Conservation (phyloP, 2,113 vertebrate genomes). For the Mohoua ochrocephala region DNA sequence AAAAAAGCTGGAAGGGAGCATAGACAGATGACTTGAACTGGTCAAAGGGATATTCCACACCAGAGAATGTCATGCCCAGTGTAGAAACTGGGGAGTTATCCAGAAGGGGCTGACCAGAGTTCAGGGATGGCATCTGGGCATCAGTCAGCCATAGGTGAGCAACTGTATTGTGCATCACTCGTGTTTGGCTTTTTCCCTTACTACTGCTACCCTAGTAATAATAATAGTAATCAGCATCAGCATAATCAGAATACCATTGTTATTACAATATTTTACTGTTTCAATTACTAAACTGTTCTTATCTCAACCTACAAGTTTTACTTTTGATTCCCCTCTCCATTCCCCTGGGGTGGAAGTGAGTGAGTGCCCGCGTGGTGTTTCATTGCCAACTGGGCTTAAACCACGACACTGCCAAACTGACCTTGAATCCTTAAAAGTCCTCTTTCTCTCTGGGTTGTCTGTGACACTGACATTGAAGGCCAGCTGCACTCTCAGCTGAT, state of each 20-base stretch:
- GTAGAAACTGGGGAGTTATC: neutral
- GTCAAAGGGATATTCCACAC: neutral
- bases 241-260: neutral
- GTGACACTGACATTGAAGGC: neutral
- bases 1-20: neutral
- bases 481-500: neutral
- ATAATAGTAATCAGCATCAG: neutral
- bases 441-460: neutral
- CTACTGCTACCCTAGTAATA: neutral
- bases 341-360: neutral
- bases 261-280: neutral
- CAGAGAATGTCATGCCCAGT: neutral
- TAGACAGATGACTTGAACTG: neutral
- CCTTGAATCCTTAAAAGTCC: neutral
- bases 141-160: neutral
- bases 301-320: neutral
- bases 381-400: neutral
- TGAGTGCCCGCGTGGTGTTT: fast-evolving
- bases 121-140: neutral
- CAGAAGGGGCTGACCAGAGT: neutral
- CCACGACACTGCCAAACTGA: neutral
- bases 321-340: neutral
- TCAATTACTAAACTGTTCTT: neutral
- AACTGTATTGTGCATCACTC: neutral
- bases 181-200: neutral